Evolutionary conservation across 2,888 invertebrate species (phyloP).

Genomic region (Lydus trimaculatus): DNA sequence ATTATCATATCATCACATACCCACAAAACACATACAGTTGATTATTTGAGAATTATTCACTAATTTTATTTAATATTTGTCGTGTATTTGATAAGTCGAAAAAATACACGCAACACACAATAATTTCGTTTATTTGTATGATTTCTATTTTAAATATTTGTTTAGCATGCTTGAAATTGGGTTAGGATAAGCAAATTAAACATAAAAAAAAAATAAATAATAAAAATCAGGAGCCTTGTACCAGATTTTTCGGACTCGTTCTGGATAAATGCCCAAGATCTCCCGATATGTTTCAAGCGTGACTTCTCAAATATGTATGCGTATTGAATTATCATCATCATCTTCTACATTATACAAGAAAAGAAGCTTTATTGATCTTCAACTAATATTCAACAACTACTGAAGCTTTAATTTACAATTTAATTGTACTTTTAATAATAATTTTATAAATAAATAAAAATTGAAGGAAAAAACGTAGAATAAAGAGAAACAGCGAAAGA

Average conservation of each 20-base stretch:
- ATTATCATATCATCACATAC: no score
- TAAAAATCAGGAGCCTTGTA: background rate
- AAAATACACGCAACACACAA: conserved; percentile 27
- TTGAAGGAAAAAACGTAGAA: background rate
- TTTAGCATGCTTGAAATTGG: background rate
- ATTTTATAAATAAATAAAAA: background rate
- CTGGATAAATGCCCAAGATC: background rate
- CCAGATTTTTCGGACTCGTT: background rate
- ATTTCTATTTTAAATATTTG: background rate
- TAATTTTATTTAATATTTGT: background rate
- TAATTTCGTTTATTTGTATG: background rate
- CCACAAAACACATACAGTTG: background rate
- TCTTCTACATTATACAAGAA: background rate
- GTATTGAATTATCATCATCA: background rate
- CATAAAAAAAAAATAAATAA: background rate
- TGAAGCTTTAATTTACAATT: background rate
- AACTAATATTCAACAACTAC: background rate
- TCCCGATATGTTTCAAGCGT: conserved; percentile 4
- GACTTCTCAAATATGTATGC: background rate
- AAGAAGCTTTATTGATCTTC: background rate
- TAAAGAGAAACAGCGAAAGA: background rate
- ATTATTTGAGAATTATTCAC: background rate
- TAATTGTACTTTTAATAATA: background rate
- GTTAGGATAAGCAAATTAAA: background rate
- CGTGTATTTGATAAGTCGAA: background rate